These are phyloP conservation scores for Troides oblongomaculatus DNA, from an alignment of 2,888 invertebrate species.

Conservation along the genomic window DNA sequence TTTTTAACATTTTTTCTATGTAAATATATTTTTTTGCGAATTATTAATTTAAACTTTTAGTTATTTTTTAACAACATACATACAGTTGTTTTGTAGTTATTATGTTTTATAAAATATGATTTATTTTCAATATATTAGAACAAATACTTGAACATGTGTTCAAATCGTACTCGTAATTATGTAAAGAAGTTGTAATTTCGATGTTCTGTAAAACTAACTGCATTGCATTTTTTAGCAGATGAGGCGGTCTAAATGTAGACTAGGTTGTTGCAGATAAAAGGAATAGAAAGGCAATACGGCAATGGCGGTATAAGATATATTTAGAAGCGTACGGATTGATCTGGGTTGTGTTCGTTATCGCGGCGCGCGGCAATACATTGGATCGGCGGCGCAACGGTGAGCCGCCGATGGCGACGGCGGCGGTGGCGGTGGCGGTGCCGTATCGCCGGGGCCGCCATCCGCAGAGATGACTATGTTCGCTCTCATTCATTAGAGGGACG, in stretches of 20 bases:
- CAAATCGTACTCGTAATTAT: neutral
- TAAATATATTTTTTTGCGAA: too few species aligned
- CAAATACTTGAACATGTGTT: neutral
- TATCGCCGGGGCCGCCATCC: constrained; percentile 68
- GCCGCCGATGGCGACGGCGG: constrained; percentile 48
- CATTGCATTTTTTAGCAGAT: constrained; percentile 9
- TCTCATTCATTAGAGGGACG: constrained; percentile 78
- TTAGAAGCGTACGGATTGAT: constrained; percentile 43
- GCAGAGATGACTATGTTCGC: constrained; percentile 76
- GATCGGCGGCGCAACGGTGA: constrained; percentile 49
- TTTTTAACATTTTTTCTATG: too few species aligned
- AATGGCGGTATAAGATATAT: constrained; percentile 22
- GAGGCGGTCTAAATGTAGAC: constrained; percentile 25
- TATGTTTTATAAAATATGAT: too few species aligned
- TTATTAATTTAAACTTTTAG: too few species aligned
- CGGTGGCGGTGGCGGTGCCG: constrained; percentile 52
- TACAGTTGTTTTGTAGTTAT: too few species aligned
- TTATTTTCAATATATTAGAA: neutral
- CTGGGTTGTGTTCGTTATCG: constrained; percentile 54
- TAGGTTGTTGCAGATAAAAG: constrained; percentile 29
- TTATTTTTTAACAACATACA: too few species aligned
- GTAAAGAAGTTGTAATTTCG: neutral
- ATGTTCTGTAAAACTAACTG: constrained; percentile 9
- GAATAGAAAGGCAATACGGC: constrained; percentile 25
- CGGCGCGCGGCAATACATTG: constrained; percentile 51